Evolutionary conservation across 1,140 invertebrate species (phyloP), one percentile per base, ranked within the genome.

Genomic region (Potamilus streckersoni): DNA sequence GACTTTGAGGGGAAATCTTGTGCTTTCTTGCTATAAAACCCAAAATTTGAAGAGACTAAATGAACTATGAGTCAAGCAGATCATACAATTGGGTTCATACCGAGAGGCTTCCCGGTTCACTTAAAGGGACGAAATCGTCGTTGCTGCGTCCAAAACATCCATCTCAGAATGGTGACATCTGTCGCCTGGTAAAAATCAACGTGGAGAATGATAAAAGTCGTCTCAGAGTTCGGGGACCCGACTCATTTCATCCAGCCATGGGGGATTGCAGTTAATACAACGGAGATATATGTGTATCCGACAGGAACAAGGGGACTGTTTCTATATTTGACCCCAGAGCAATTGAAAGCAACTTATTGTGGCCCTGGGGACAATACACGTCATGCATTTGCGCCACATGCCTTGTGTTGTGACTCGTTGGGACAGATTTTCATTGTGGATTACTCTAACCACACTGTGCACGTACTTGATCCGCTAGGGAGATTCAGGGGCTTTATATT

Each of bases 281-380:
- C 56, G 75, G 70, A 19, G 75, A 77, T n/a, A 77, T 77, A 3
- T 77, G 75, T 69, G 75, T 77, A 16, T 77, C 75, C 19, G 75
- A 77, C 55, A 71, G 75, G 73, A 77, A 77, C 63, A 77, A 77
- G 23, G 75, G 75, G 55, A 12, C 23, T 56, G 70, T 77, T 20
- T 13, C 67, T 55, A 72, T 77, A 57, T 77, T 68, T 60, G 65
- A 77, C 59, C 57, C 59, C 23, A 71, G 73, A 14, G 75, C 14
- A 67, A 61, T 38, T 77, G 12, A 77, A 72, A 72, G 23, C 70
- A 15, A 66, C 69, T 6, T 77, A 77, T 57, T 61, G 57, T 58
- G 70, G 75, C 1, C 70, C 75, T 2, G 70, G 61, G 19, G 17
- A 15, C 14, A 31, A 69, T 20, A 77, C 75, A 1, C 38, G 75